phyloP scores from a whole-genome alignment of 2,797 vertebrate species.

The Rhadinocentrus ornatus region DNA sequence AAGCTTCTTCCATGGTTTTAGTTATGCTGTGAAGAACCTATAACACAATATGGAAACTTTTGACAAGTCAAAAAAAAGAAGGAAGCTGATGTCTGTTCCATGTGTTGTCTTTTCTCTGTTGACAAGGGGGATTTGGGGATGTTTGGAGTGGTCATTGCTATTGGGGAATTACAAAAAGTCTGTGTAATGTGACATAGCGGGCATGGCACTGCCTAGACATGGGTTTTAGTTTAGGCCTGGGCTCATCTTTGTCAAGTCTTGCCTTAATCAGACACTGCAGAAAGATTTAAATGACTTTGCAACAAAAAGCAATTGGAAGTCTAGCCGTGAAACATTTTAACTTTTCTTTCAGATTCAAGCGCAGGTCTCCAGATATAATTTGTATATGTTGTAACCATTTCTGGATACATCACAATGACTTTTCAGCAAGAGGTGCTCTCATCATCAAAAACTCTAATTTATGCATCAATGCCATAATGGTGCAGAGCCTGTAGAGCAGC shows the following conservation, averaged over 20 bases:
- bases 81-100: conserved; percentile 53
- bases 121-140: conserved; percentile 71
- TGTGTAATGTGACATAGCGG: conserved; percentile 43
- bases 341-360: conserved; percentile 7
- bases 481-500: not conserved
- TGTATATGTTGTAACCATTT: not conserved
- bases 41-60: conserved; percentile 72
- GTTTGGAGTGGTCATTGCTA: conserved; percentile 67
- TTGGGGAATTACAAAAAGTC: conserved; percentile 57
- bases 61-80: conserved; percentile 66
- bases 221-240: conserved; percentile 32
- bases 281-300: conserved; percentile 19
- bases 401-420: not conserved
- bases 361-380: not conserved
- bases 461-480: not conserved
- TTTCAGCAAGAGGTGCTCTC: not conserved
- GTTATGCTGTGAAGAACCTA: conserved; percentile 75
- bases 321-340: conserved; percentile 10
- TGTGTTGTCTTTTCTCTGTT: conserved; percentile 67
- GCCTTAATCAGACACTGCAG: conserved; percentile 22
- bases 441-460: not conserved
- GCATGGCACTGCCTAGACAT: conserved; percentile 34
- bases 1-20: conserved; percentile 83
- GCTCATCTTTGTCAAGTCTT: conserved; percentile 34
- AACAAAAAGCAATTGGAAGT: conserved; percentile 26